Conservation (phyloP, 2,888 invertebrate genomes). For the Stenurella melanura region DNA sequence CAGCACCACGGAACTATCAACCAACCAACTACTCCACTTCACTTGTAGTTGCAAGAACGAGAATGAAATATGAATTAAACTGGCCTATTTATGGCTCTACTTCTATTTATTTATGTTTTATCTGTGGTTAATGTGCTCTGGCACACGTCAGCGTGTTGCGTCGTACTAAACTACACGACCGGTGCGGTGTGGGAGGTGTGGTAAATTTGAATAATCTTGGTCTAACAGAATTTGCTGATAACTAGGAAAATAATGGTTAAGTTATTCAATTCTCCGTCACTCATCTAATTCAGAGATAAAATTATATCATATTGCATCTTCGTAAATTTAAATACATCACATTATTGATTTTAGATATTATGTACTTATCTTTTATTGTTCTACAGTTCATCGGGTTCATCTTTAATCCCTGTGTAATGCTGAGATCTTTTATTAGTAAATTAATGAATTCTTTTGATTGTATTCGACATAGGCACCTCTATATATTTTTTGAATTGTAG, state of each 20-base stretch:
- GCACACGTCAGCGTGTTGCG: background rate
- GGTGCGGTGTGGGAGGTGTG: background rate
- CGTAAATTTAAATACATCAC: too few species aligned
- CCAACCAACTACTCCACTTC: background rate
- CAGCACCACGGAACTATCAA: background rate
- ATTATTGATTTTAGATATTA: background rate
- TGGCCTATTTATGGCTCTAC: background rate
- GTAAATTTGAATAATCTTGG: background rate
- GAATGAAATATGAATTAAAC: background rate
- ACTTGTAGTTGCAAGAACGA: background rate
- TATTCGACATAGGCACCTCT: background rate
- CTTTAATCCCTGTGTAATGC: background rate
- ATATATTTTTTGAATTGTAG: background rate
- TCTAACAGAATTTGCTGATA: background rate
- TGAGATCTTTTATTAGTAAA: background rate
- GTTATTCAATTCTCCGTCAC: background rate
- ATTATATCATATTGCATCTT: background rate
- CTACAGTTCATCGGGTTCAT: background rate
- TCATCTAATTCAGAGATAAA: conserved; percentile 2
- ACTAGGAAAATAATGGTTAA: background rate
- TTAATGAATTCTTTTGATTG: background rate
- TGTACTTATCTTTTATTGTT: background rate
- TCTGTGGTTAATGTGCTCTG: background rate
- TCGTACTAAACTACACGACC: too few species aligned
- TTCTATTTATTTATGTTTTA: background rate